These are phyloP conservation scores for Meles meles DNA, from an alignment of 2,113 vertebrate genomes.

Conservation along the genomic window DNA sequence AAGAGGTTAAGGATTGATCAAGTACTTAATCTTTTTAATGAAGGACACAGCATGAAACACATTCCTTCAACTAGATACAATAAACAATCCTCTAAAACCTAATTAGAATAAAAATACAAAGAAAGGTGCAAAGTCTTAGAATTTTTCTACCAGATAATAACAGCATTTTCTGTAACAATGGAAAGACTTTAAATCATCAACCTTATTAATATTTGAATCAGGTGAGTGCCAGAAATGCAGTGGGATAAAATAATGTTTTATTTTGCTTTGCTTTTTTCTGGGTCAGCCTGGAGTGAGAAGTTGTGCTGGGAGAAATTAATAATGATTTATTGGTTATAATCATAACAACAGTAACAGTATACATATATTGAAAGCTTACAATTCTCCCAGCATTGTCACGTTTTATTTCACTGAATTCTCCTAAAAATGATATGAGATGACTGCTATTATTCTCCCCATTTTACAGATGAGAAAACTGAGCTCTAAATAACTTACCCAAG, in stretches of 20 bases:
- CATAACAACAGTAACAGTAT: not conserved
- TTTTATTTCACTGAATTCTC: not conserved
- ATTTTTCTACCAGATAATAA: conserved; percentile 22
- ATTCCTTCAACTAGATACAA: conserved; percentile 67
- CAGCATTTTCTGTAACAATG: conserved; percentile 16
- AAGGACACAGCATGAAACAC: conserved; percentile 71
- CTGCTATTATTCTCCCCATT: not conserved
- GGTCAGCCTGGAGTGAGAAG: not conserved
- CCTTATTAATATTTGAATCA: conserved; percentile 39
- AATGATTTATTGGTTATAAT: not conserved
- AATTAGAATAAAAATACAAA: conserved; percentile 73
- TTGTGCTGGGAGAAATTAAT: not conserved
- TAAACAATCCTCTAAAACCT: conserved; percentile 66
- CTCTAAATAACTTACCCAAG: not conserved
- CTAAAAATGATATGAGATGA: not conserved
- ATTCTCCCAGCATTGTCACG: not conserved
- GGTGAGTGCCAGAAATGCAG: not conserved
- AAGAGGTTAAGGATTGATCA: conserved; percentile 75
- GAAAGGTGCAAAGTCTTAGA: conserved; percentile 16
- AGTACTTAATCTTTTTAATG: conserved; percentile 77
- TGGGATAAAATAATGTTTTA: not conserved
- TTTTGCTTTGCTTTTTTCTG: not conserved
- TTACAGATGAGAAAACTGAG: not conserved
- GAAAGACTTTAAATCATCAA: not conserved
- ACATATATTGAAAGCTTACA: not conserved